phyloP scores from a whole-genome alignment of 2,888 invertebrate genomes.

The Alcis repandata region DNA sequence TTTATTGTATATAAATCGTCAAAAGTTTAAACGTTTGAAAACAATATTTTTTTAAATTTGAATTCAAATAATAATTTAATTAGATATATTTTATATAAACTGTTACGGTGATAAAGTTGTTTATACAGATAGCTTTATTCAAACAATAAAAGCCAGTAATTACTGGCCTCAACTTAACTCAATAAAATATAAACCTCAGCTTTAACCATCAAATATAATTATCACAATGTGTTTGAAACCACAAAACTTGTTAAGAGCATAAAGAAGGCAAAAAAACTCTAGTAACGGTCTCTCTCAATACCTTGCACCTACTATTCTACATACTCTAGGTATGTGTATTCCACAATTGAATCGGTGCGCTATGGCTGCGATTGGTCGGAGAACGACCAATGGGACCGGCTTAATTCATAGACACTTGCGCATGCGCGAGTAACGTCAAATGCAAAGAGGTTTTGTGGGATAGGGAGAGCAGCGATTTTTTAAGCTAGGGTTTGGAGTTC shows the following conservation, averaged over 20 bases:
- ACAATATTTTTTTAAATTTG: too few species aligned
- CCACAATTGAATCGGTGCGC: constrained; percentile 70
- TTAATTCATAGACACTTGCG: constrained; percentile 58
- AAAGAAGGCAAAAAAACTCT: background rate
- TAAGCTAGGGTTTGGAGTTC: constrained; percentile 4
- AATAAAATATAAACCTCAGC: too few species aligned
- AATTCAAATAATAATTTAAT: too few species aligned
- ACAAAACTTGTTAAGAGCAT: background rate
- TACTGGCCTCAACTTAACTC: too few species aligned
- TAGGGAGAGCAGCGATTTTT: constrained; percentile 44
- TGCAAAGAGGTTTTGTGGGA: constrained; percentile 21
- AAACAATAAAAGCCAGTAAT: background rate
- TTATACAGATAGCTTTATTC: background rate
- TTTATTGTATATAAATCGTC: too few species aligned
- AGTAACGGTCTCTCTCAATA: too few species aligned
- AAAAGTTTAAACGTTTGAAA: too few species aligned
- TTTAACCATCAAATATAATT: too few species aligned
- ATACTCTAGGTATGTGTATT: constrained; percentile 56
- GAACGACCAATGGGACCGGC: constrained; percentile 62
- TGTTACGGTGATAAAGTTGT: too few species aligned
- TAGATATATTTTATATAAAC: too few species aligned
- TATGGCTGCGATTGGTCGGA: constrained; percentile 70
- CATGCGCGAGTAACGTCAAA: constrained; percentile 67
- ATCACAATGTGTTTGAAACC: background rate
- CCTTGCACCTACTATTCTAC: background rate